These are phyloP conservation scores for Acromyrmex heyeri DNA, from an alignment of 1,140 invertebrate species.

Conservation along the genomic window DNA sequence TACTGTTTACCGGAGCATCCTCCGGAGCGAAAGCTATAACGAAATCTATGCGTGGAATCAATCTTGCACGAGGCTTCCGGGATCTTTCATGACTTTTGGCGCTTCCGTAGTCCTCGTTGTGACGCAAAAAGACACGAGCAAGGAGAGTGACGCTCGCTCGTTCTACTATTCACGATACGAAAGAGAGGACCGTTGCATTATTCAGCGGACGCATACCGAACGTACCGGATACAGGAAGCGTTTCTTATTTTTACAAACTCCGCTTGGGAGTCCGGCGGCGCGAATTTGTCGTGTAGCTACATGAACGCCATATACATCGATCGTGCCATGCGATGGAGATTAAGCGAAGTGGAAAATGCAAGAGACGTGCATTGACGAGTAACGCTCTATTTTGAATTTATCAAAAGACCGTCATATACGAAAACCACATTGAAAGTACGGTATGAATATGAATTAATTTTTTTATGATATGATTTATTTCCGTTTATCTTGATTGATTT, in stretches of 20 bases:
- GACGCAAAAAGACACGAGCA: conserved; percentile 21
- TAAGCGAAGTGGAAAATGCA: conserved; percentile 50
- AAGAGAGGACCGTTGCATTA: conserved; percentile 67
- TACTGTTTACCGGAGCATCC: conserved; percentile 37
- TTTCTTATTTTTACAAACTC: conserved; percentile 69
- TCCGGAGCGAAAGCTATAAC: conserved; percentile 49
- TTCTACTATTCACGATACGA: conserved; percentile 9
- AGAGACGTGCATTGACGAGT: conserved; percentile 39
- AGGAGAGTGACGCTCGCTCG: conserved; percentile 9
- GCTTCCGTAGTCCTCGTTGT: neutral
- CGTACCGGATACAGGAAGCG: conserved; percentile 47
- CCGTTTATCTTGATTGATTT: neutral
- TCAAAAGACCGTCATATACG: neutral
- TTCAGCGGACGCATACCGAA: conserved; percentile 55
- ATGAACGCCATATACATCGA: conserved; percentile 30
- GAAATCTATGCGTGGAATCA: conserved; percentile 70
- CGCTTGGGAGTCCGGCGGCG: neutral
- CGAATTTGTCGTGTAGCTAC: conserved; percentile 55
- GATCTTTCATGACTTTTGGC: conserved; percentile 63
- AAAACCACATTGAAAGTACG: neutral
- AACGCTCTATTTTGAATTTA: conserved; percentile 31
- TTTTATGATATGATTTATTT: neutral
- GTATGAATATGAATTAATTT: conserved; percentile 38
- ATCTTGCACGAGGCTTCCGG: conserved; percentile 70
- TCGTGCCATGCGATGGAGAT: conserved; percentile 16